Percentiles rank a stretch among this genome's conserved stretches.
phyloP scores from a whole-genome alignment of 2,888 invertebrate species.

The Meganola albula region DNA sequence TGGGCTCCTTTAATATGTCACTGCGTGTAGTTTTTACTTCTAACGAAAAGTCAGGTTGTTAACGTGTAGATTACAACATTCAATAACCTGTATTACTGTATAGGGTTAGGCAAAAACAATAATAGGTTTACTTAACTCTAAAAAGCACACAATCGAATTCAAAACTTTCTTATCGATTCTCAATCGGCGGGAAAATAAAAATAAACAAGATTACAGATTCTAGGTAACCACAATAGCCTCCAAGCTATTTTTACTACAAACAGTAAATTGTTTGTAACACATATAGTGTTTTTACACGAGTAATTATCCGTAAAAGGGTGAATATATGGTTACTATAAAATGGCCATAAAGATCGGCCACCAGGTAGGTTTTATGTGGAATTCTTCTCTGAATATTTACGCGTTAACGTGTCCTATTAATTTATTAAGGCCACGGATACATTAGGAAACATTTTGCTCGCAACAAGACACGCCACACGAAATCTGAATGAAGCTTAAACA shows the following conservation, averaged over 20 bases:
- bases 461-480: too few species aligned
- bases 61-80: slow-evolving; percentile 9
- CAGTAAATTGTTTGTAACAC: slow-evolving; percentile 9
- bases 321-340: slow-evolving; percentile 29
- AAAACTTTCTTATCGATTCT: too few species aligned
- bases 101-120: slow-evolving; percentile 9
- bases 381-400: slow-evolving; percentile 8
- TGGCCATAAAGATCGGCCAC: slow-evolving; percentile 24
- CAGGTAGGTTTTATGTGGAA: slow-evolving; percentile 18
- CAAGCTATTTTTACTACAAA: slow-evolving; percentile 7
- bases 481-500: too few species aligned
- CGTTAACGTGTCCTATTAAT: too few species aligned
- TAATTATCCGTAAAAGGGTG: slow-evolving; percentile 27
- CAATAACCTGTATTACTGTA: slow-evolving; percentile 13
- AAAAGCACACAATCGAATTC: too few species aligned
- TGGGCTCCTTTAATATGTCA: too few species aligned
- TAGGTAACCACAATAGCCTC: background rate
- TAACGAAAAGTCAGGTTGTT: slow-evolving; percentile 9
- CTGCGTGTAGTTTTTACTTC: too few species aligned
- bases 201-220: too few species aligned
- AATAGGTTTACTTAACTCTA: too few species aligned
- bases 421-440: too few species aligned
- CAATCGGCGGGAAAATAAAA: too few species aligned
- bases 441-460: too few species aligned
- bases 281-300: slow-evolving; percentile 18